phyloP scores from a whole-genome alignment of 2,888 invertebrate genomes.

The Apodemia zela region DNA sequence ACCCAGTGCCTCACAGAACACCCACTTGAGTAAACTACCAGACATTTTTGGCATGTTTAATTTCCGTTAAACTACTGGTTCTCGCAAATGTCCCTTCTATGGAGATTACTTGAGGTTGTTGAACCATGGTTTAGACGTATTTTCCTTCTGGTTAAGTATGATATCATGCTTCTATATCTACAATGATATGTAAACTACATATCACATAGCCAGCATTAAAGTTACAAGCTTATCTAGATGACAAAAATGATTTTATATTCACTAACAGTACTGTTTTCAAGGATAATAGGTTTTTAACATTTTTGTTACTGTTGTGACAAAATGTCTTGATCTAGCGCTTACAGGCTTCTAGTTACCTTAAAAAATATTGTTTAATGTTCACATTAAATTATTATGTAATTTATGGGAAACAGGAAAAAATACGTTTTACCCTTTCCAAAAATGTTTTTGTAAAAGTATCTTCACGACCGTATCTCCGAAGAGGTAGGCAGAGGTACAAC shows the following conservation, averaged over 20 bases:
- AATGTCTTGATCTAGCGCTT: background rate
- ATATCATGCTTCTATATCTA: slow-evolving; percentile 1
- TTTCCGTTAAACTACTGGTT: slow-evolving; percentile 32
- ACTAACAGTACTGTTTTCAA: background rate
- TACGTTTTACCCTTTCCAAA: too few species aligned
- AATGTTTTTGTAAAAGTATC: too few species aligned
- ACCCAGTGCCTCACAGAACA: slow-evolving; percentile 11
- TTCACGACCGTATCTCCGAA: too few species aligned
- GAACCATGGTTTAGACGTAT: slow-evolving; percentile 42
- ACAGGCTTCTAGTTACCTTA: background rate
- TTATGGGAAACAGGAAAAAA: too few species aligned
- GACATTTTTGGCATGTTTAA: slow-evolving; percentile 33
- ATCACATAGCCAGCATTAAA: slow-evolving; percentile 2
- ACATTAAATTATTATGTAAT: too few species aligned
- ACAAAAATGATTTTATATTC: background rate
- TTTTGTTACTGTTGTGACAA: background rate
- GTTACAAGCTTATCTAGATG: background rate
- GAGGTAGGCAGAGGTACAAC: too few species aligned
- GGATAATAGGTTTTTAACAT: background rate
- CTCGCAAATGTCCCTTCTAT: slow-evolving; percentile 42
- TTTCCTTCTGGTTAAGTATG: slow-evolving; percentile 43
- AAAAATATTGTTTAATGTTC: too few species aligned
- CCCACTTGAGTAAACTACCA: slow-evolving; percentile 2
- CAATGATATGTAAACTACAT: background rate
- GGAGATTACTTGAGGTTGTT: slow-evolving; percentile 41